Conservation (phyloP, 2,888 invertebrate species). For the Tyria jacobaeae region DNA sequence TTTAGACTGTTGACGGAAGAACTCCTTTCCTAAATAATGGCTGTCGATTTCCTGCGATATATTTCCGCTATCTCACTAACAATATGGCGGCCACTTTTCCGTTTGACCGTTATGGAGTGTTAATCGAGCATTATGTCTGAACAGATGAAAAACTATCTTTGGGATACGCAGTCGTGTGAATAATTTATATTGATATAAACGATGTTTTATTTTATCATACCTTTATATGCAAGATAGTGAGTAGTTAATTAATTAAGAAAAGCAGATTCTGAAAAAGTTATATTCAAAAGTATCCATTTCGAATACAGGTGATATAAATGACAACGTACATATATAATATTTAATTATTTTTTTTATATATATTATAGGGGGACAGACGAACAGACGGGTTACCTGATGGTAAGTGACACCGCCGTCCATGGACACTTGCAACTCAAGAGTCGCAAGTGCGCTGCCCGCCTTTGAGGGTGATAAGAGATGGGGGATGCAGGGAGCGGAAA, state of each 20-base stretch:
- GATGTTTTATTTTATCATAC: not conserved
- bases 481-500: too few relatives aligned
- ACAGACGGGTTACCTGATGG: too few relatives aligned
- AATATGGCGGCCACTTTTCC: constrained; percentile 80
- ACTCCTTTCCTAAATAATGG: constrained; percentile 83
- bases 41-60: constrained; percentile 82
- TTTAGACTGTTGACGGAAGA: constrained; percentile 79
- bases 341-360: too few relatives aligned
- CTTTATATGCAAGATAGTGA: not conserved
- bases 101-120: constrained; percentile 84
- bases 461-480: too few relatives aligned
- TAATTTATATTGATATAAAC: constrained; percentile 55
- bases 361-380: too few relatives aligned
- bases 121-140: constrained; percentile 83
- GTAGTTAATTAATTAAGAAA: not conserved
- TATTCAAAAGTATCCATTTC: not conserved
- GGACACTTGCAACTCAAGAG: too few relatives aligned
- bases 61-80: constrained; percentile 84
- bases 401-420: too few relatives aligned
- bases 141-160: constrained; percentile 79
- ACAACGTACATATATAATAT: too few relatives aligned
- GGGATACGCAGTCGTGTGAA: constrained; percentile 52
- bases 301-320: too few relatives aligned
- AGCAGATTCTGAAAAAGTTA: not conserved
- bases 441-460: too few relatives aligned